Conservation (phyloP, 2,888 invertebrate genomes). For the Dilophus febrilis region DNA sequence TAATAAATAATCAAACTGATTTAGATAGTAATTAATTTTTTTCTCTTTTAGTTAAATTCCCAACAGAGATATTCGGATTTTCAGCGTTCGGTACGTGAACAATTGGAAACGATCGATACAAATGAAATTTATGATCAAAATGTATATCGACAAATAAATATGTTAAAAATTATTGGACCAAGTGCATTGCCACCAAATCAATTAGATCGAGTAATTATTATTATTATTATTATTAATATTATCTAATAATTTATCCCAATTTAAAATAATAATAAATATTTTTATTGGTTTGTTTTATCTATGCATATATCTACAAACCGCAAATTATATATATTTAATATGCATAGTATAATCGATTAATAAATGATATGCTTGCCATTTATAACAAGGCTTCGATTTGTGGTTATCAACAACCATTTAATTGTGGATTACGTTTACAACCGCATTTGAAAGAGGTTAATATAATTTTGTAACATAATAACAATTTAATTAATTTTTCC, state of each 20-base stretch:
- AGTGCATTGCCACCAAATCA: constrained; percentile 70
- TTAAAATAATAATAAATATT: not conserved
- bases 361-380: constrained; percentile 75
- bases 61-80: constrained; percentile 68
- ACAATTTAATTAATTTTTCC: no score
- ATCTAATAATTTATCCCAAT: not conserved
- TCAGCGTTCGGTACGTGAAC: constrained; percentile 62
- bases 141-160: constrained; percentile 53
- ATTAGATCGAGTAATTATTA: constrained; percentile 51
- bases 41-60: constrained; percentile 60
- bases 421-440: constrained; percentile 63
- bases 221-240: not conserved
- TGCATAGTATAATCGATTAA: constrained; percentile 62
- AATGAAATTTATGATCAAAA: constrained; percentile 48
- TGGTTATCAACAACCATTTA: constrained; percentile 66
- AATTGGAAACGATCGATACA: constrained; percentile 52
- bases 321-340: constrained; percentile 1
- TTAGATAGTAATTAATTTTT: no score
- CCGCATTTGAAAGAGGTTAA: constrained; percentile 47
- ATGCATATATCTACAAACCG: no score
- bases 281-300: not conserved
- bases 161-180: constrained; percentile 65
- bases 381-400: constrained; percentile 76
- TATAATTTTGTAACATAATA: no score
- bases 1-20: no score